Percentiles rank a stretch among this genome's conserved stretches.
Conservation (phyloP, 2,888 invertebrate genomes). For the Listrodromus nycthemerus region DNA sequence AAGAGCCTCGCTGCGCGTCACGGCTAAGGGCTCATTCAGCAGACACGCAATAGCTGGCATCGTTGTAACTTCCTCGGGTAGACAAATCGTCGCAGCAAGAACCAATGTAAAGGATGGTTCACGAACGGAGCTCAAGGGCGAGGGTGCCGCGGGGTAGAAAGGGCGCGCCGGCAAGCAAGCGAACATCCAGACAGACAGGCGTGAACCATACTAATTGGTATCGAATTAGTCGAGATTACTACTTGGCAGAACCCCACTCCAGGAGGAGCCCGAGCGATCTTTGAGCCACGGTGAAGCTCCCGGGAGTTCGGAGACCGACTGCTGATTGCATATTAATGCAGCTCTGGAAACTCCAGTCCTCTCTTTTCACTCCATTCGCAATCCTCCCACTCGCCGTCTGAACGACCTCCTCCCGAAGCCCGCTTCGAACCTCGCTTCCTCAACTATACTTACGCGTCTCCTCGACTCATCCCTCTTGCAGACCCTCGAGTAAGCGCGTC, state of each 20-base stretch:
- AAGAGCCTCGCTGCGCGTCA: constrained; percentile 38
- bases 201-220: constrained; percentile 75
- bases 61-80: constrained; percentile 29
- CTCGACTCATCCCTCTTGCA: constrained; percentile 16
- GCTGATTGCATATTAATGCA: constrained; percentile 66
- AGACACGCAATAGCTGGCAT: constrained; percentile 25
- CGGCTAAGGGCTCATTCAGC: constrained; percentile 36
- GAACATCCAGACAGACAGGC: constrained; percentile 56
- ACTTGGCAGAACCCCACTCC: constrained; percentile 54
- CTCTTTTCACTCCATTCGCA: constrained; percentile 7
- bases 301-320: constrained; percentile 34
- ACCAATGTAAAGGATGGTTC: constrained; percentile 7
- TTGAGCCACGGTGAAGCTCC: constrained; percentile 21
- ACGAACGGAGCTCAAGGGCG: constrained; percentile 14
- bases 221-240: constrained; percentile 77
- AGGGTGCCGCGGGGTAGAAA: constrained; percentile 40
- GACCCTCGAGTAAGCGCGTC: constrained; percentile 7
- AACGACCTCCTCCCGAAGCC: background rate
- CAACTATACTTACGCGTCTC: constrained; percentile 5
- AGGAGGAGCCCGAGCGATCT: constrained; percentile 49
- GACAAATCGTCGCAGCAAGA: constrained; percentile 16
- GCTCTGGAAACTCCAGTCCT: constrained; percentile 22
- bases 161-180: constrained; percentile 46
- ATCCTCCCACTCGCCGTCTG: constrained; percentile 2
- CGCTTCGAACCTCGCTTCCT: constrained; percentile 1